Conservation (phyloP, 2,113 vertebrate genomes). For the Cheirogaleus medius region DNA sequence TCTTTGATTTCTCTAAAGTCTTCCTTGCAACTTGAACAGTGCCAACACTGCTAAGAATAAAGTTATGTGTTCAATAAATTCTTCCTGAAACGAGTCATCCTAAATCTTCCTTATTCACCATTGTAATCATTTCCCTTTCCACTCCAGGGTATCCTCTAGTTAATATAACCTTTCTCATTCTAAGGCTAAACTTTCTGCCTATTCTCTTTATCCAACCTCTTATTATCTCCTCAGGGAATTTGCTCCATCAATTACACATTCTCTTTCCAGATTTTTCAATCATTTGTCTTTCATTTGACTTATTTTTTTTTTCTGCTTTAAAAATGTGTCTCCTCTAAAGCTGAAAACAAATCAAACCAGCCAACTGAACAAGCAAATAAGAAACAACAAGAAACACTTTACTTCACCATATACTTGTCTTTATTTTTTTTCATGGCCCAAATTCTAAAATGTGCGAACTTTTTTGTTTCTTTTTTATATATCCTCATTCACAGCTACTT, state of each 20-base stretch:
- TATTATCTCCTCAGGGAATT: background rate
- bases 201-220: background rate
- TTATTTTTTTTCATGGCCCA: background rate
- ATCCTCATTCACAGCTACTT: background rate
- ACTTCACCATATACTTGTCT: background rate
- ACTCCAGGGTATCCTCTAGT: background rate
- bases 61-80: background rate
- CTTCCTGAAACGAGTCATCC: background rate
- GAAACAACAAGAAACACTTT: background rate
- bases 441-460: background rate
- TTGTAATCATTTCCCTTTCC: background rate
- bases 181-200: background rate
- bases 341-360: background rate
- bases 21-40: background rate
- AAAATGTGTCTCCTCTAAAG: background rate
- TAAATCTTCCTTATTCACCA: background rate
- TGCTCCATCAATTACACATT: background rate
- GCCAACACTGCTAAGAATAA: background rate
- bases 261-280: background rate
- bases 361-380: background rate
- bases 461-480: background rate
- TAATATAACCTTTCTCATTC: background rate
- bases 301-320: background rate
- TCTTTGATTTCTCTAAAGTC: background rate
- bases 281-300: constrained; percentile 8